These are phyloP conservation scores for Venustaconcha ellipsiformis DNA, from an alignment of 1,140 invertebrate genomes.

Conservation along the genomic window DNA sequence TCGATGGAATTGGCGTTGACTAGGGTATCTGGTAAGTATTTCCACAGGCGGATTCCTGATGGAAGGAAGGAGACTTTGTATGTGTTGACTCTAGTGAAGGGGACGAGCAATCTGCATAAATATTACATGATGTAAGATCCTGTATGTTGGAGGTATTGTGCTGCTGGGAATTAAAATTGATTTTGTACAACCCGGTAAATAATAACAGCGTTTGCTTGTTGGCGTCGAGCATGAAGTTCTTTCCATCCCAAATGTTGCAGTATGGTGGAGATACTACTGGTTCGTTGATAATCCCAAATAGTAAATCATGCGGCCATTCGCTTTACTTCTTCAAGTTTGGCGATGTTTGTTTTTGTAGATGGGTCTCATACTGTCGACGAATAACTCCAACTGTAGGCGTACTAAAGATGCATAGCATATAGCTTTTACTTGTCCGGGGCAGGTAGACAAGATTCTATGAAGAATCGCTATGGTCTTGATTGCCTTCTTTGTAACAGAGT, in stretches of 20 bases:
- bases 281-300: conserved; percentile 17
- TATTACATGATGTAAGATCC: too few species aligned
- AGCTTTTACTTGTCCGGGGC: not conserved
- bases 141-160: too few species aligned
- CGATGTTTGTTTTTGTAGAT: not conserved
- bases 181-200: conserved; percentile 19
- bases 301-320: conserved; percentile 29
- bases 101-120: too few species aligned
- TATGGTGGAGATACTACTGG: conserved; percentile 28
- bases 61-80: too few species aligned
- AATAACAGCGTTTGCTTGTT: conserved; percentile 7
- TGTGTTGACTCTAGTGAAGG: too few species aligned
- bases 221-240: conserved; percentile 5
- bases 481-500: too few species aligned
- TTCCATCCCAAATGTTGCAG: conserved; percentile 25
- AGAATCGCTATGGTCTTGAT: too few species aligned
- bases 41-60: too few species aligned
- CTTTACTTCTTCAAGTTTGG: conserved; percentile 27
- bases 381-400: conserved; percentile 26
- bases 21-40: too few species aligned
- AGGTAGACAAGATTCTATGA: too few species aligned
- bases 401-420: conserved; percentile 19
- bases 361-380: conserved; percentile 27
- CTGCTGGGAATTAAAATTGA: conserved; percentile 6
- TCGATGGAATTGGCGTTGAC: too few species aligned